A percentile compares a stretch with the other conserved stretches of the same genome.
Conservation (phyloP, 2,797 vertebrate species). For the Anabas testudineus region DNA sequence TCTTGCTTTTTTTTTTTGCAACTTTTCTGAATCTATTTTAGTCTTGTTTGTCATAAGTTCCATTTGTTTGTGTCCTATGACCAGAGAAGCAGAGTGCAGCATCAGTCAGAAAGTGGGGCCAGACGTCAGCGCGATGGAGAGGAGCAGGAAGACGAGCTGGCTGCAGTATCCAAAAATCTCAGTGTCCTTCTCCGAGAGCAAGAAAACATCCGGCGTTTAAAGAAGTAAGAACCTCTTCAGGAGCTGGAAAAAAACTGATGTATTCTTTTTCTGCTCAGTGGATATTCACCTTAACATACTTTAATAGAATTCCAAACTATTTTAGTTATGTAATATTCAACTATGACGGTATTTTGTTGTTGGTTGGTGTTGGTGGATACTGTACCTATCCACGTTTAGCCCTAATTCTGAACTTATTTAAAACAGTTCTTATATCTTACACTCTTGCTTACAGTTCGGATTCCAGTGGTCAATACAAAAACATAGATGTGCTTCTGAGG, state of each 20-base stretch:
- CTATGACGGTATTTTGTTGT: too few relatives aligned
- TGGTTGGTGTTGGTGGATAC: too few relatives aligned
- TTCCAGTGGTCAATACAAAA: constrained; percentile 77
- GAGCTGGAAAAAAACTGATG: constrained; percentile 69
- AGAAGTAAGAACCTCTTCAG: constrained; percentile 83
- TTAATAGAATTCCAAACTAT: too few relatives aligned
- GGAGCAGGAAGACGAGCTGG: constrained; percentile 86
- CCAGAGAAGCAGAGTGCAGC: constrained; percentile 64
- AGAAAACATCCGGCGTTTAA: constrained; percentile 81
- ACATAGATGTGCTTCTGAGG: constrained; percentile 87
- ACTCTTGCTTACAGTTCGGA: constrained; percentile 80
- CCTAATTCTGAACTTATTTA: too few relatives aligned
- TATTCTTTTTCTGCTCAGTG: too few relatives aligned
- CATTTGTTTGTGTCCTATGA: constrained; percentile 2
- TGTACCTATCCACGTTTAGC: too few relatives aligned
- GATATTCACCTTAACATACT: too few relatives aligned
- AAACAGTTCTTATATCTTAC: too few relatives aligned
- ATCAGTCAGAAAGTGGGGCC: constrained; percentile 77
- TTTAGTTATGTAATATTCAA: too few relatives aligned
- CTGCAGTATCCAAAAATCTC: constrained; percentile 85
- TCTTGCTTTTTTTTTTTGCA: not conserved
- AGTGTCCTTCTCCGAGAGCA: constrained; percentile 81
- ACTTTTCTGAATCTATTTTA: not conserved
- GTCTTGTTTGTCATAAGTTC: not conserved
- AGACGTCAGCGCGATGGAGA: constrained; percentile 78